These are phyloP conservation scores for Heterodera filipjevi DNA, from an alignment of 2,888 invertebrate species.

Conservation along the genomic window DNA sequence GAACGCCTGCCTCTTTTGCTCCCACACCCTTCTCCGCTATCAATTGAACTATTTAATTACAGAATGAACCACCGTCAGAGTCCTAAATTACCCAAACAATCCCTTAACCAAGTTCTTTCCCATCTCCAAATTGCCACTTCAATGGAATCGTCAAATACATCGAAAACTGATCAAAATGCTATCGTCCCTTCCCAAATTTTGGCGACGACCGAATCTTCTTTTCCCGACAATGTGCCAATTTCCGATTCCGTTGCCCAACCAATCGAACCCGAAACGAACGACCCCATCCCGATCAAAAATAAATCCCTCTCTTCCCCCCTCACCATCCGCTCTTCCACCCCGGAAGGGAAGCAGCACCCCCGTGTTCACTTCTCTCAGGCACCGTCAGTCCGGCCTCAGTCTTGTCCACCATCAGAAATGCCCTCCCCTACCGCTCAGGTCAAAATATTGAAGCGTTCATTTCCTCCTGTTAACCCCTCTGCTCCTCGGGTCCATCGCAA, in stretches of 20 bases:
- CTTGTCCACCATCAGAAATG: background rate
- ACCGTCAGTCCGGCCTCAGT: background rate
- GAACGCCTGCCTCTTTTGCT: too few species aligned
- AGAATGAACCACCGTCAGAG: background rate
- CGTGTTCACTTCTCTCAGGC: background rate
- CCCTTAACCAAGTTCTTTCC: background rate
- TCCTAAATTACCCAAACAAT: background rate
- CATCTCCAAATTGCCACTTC: background rate
- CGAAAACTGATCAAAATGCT: background rate
- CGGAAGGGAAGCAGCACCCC: background rate
- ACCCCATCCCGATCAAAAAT: background rate
- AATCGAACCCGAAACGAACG: too few species aligned
- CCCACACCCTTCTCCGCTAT: too few species aligned
- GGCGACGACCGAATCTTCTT: background rate
- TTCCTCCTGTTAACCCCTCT: background rate
- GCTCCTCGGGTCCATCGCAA: background rate
- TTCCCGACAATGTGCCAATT: too few species aligned
- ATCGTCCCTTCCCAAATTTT: background rate
- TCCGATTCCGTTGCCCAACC: too few species aligned
- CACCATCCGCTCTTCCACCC: background rate
- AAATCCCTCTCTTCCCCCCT: background rate
- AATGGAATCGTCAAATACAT: background rate
- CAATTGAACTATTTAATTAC: background rate
- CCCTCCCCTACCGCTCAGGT: background rate
- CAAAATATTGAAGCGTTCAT: background rate